Conservation (phyloP, 1,140 invertebrate species). For the Muscidifurax raptorellus region DNA sequence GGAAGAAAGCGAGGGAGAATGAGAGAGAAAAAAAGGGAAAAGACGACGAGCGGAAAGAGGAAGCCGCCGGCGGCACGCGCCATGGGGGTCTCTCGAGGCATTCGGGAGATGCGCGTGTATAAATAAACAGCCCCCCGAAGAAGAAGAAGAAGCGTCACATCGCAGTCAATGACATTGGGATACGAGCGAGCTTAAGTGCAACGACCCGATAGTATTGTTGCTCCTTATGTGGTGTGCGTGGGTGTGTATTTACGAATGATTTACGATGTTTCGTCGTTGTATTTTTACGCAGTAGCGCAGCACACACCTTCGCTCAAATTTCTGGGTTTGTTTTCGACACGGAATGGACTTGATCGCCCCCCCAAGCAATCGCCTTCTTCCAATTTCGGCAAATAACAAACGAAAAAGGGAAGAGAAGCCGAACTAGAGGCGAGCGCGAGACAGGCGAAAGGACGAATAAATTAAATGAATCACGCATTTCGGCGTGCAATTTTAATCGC, state of each 20-base stretch:
- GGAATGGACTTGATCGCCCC: background rate
- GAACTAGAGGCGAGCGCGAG: background rate
- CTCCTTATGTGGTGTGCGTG: no score
- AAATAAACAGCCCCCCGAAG: conserved; percentile 24
- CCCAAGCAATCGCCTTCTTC: no score
- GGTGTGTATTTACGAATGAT: background rate
- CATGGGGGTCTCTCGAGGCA: conserved; percentile 41
- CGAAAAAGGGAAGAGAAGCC: background rate
- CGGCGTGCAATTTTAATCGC: conserved; percentile 43
- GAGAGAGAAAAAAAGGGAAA: background rate
- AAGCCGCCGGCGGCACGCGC: conserved; percentile 36
- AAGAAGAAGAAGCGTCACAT: background rate
- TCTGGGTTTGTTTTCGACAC: no score
- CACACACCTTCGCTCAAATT: no score
- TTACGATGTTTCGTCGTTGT: background rate
- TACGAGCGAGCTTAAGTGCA: conserved; percentile 12
- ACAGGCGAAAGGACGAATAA: conserved; percentile 29
- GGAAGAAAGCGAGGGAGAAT: background rate
- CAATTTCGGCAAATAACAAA: background rate
- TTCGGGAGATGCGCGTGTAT: conserved; percentile 42
- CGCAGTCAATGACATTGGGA: conserved; percentile 43
- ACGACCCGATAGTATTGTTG: background rate
- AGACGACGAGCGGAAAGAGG: background rate
- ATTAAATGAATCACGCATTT: conserved; percentile 48
- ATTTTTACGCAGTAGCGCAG: background rate